Evolutionary conservation across 2,797 vertebrate species (phyloP).

Genomic region (Hoplostethus mediterraneus): DNA sequence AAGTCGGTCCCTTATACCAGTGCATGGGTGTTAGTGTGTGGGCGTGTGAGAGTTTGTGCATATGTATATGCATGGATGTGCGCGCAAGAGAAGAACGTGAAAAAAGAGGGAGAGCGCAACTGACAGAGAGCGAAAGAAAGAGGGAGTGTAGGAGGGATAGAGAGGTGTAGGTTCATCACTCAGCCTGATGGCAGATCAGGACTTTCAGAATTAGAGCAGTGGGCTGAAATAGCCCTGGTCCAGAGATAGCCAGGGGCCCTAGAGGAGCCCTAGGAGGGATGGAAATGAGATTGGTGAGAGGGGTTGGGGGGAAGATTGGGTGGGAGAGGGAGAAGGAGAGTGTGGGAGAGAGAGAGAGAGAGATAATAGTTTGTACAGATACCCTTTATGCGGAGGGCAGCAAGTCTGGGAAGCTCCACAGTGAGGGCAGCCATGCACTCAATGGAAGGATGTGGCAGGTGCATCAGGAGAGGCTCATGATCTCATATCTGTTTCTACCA

Average conservation of each 20-base stretch:
- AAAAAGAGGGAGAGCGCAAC: constrained; percentile 53
- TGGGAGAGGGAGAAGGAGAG: neutral
- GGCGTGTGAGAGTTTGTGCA: neutral
- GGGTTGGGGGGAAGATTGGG: constrained; percentile 24
- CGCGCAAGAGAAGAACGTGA: constrained; percentile 49
- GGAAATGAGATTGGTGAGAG: constrained; percentile 51
- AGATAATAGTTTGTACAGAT: constrained; percentile 46
- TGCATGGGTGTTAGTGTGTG: constrained; percentile 61
- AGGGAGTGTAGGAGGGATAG: constrained; percentile 24
- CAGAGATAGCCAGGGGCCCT: constrained; percentile 81
- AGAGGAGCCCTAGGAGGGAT: constrained; percentile 70
- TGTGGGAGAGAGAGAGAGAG: constrained; percentile 20
- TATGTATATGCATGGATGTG: constrained; percentile 14
- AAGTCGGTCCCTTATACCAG: constrained; percentile 54
- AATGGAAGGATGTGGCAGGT: constrained; percentile 31
- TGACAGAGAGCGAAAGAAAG: neutral
- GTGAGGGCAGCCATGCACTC: neutral
- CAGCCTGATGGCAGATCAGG: constrained; percentile 75
- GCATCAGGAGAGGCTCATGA: constrained; percentile 14
- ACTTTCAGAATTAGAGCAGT: constrained; percentile 83
- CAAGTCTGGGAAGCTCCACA: constrained; percentile 14
- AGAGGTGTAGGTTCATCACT: constrained; percentile 76
- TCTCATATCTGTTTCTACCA: constrained; percentile 26
- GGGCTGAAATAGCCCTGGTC: constrained; percentile 83
- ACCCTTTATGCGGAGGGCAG: constrained; percentile 8